Evolutionary conservation across 2,888 invertebrate species (phyloP).

Genomic region (Coelopa pilipes): DNA sequence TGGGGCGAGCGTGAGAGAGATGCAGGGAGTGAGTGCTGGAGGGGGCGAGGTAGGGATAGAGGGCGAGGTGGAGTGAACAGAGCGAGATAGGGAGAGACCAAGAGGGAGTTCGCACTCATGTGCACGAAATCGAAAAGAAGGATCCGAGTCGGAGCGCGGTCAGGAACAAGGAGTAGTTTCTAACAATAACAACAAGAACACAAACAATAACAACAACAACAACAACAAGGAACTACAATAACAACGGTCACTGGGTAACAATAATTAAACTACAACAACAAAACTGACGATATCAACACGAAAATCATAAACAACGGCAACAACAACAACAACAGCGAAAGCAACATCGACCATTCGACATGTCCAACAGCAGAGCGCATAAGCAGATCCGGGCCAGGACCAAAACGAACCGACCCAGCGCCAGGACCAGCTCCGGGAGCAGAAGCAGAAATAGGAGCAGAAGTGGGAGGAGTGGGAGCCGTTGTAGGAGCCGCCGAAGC

Average conservation of each 20-base stretch:
- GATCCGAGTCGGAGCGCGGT: no score
- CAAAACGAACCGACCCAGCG: no score
- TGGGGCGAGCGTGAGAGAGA: no score
- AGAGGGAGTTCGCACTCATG: not conserved
- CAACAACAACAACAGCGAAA: slow-evolving; percentile 13
- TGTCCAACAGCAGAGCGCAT: slow-evolving; percentile 28
- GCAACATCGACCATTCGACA: not conserved
- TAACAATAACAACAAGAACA: not conserved
- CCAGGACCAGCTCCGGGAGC: not conserved
- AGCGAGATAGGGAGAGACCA: not conserved
- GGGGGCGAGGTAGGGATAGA: no score
- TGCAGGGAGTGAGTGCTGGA: no score
- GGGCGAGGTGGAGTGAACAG: no score
- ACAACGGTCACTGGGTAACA: not conserved
- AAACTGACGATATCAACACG: not conserved
- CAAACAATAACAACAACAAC: not conserved
- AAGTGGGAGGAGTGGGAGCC: no score
- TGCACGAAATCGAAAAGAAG: not conserved
- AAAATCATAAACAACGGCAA: not conserved
- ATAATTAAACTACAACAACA: no score
- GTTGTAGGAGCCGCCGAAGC: not conserved
- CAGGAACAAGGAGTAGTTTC: no score
- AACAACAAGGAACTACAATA: not conserved
- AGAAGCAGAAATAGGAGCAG: no score
- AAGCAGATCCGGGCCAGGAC: slow-evolving; percentile 14